These are phyloP conservation scores for Brachyistius frenatus DNA, from an alignment of 2,113 vertebrate species.

Conservation along the genomic window DNA sequence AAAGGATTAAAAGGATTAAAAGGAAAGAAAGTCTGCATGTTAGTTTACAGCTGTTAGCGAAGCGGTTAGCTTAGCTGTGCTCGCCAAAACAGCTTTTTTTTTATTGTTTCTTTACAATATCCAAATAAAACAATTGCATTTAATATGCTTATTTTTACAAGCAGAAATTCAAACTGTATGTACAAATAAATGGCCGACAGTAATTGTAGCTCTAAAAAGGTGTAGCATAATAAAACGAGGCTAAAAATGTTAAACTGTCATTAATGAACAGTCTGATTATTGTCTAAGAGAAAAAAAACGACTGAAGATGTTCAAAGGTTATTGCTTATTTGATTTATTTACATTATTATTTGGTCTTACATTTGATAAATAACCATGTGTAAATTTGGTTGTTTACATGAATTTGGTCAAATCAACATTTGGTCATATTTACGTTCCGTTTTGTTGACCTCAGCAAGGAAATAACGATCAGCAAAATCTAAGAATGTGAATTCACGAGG, in stretches of 20 bases:
- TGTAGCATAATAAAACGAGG: background rate
- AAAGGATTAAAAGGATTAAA: no score
- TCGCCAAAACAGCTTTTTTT: background rate
- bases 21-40: no score
- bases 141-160: background rate
- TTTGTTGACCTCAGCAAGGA: no score
- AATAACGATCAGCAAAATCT: no score
- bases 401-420: no score
- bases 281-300: no score
- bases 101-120: background rate
- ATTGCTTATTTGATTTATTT: background rate
- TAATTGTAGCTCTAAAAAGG: conserved; percentile 1
- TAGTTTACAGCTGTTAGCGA: background rate
- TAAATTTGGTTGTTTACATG: no score
- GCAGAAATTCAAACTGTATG: background rate
- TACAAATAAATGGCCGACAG: no score
- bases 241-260: background rate
- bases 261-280: background rate
- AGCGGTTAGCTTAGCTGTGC: no score
- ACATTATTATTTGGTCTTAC: background rate
- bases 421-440: no score
- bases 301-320: background rate
- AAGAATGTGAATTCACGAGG: no score
- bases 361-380: no score
- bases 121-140: background rate